Conservation (phyloP, 1,140 invertebrate species). For the Caenorhabditis inopinata region DNA sequence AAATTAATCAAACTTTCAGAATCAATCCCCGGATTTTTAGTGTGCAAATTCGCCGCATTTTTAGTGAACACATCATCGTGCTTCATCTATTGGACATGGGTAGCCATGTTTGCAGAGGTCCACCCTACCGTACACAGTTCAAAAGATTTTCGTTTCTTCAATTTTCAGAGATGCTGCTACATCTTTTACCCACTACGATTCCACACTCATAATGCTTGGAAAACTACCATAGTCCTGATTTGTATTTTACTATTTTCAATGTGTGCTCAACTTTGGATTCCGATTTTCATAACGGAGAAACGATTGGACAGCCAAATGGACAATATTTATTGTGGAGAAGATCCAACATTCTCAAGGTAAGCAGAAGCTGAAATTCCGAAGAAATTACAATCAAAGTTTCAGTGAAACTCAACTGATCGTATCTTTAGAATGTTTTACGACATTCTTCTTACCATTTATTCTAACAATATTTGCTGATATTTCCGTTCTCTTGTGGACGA, state of each 20-base stretch:
- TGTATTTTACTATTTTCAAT: background rate
- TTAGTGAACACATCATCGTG: background rate
- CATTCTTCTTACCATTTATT: background rate
- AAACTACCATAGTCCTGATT: background rate
- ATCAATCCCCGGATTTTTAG: background rate
- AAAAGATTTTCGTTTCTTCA: background rate
- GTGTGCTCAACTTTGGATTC: background rate
- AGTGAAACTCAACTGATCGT: background rate
- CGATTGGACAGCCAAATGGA: background rate
- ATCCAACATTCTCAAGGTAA: background rate
- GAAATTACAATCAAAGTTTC: too few species aligned
- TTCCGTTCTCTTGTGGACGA: background rate
- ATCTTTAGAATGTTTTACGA: background rate
- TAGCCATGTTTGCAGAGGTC: background rate
- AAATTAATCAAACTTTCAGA: background rate
- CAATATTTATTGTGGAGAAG: constrained; percentile 8
- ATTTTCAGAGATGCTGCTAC: background rate
- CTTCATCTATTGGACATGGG: constrained; percentile 15
- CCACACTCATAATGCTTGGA: background rate
- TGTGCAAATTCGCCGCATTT: background rate
- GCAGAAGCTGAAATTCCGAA: too few species aligned
- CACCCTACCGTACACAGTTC: too few species aligned
- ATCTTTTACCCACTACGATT: constrained; percentile 8
- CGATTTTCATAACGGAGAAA: background rate
- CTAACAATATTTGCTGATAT: background rate